Evolutionary conservation across 2,888 invertebrate genomes (phyloP), one percentile per base, ranked within the genome.

Genomic region (Graphium colonna): DNA sequence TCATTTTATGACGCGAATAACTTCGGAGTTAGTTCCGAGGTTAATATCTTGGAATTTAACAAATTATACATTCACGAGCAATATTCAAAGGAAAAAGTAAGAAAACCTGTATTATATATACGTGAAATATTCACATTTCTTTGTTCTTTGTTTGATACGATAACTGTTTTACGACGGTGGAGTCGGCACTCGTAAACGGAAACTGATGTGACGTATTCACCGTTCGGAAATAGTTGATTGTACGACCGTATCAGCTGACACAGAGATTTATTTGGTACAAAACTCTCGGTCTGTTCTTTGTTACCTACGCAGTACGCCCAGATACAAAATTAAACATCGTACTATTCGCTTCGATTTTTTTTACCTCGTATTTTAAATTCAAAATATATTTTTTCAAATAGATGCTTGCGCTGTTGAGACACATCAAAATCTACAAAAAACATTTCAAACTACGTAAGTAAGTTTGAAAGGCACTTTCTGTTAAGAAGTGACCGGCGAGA

Each of bases 111-210:
- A 36, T 36, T 12, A n/a, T 36, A 60, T 62, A 55, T 57, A 65
- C 16, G 28, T 18, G 65, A 70, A 55, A 52, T 49, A 65, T 53
- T 47, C 48, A 49, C 58, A 64, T 63, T 67, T 66, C 82, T 83
- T 83, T 84, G 82, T 83, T 79, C 76, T 76, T 63, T 58, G 68
- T 77, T 79, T 82, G 68, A 75, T 76, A 73, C 67, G 73, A 73
- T 79, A 74, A 77, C 77, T 82, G 82, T 82, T 81, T 82, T 65
- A 62, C 57, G 56, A 48, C 56, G 67, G 70, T 60, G 64, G 67
- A 66, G 65, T 59, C 51, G 57, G 57, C 56, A 67, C 56, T 78
- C 77, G 72, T 80, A 72, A 82, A 79, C 61, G 63, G 59, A 58
- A 56, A 59, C 12, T 36, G 36, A n/a, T 59, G 58, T 52, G 42